Base-by-base conservation (phyloP, 2,113 vertebrate genomes). In the Esox niger region DNA sequence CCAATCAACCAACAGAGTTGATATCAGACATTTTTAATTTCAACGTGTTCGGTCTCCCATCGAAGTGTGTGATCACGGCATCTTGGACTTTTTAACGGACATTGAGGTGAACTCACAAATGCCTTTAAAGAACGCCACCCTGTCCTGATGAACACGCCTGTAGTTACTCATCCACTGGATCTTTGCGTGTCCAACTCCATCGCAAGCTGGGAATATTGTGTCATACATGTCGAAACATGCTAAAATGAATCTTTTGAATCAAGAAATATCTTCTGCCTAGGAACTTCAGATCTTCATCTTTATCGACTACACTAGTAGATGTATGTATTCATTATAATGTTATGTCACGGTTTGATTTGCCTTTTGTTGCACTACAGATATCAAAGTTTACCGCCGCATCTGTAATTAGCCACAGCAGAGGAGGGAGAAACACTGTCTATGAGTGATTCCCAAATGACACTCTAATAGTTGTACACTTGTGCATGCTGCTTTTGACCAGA, bases 1-100 rank as follows among this genome's bases (percentile, higher is more conserved):
- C 88, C 76, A 85, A 92, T 88, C 87, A 91, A 85, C 88, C 81
- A 85, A 89, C 82, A 86, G 85, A 58, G 27, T 56, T 20, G n/a
- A 27, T 9, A 15, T 23, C 69, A 6, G 4, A n/a, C 35, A 38
- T 38, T 38, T 15, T 8, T n/a, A 4, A 47, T 21, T 64, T 64
- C 61, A 29, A 35, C 54, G 64, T 9, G 11, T 69, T 76, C 38
- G 2, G 11, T 30, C 38, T 11, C 31, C 26, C 20, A 11, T 17
- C 33, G 6, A 20, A 5, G 10, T 9, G 17, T 47, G 13, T 6
- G 43, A 47, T 7, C 43, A 6, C 2, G 43, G 43, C 43, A 1
- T 47, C 20, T 47, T 47, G 43, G 17, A 47, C 17, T n/a, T 47
- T 1, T n/a, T 15, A 10, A 47, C 20, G 10, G 43, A 47, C 43